Base-by-base conservation (phyloP, 2,888 invertebrate species). In the Drosophila maculinotata region DNA sequence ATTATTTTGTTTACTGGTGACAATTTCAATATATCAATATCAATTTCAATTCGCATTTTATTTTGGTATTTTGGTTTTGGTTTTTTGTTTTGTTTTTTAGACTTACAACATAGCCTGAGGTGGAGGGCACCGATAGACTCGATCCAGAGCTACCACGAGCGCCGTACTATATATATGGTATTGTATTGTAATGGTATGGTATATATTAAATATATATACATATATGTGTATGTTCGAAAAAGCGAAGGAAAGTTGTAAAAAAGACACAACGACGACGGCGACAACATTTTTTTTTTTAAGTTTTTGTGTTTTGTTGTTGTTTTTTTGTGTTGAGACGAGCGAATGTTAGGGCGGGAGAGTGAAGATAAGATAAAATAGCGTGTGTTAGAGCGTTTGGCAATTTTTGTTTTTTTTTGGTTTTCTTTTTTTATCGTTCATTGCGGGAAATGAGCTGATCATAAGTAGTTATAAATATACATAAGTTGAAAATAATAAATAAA, bases 91-190 rank as follows among this genome's bases (percentile, higher is more conserved):
- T 83, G 89, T 90, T 89, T 89, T 89, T 89, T 90, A 92, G 92
- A 94, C 94, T 94, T 94, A 94, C 94, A 92, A 93, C 94, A 93
- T 93, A 93, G 90, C 93, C 94, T 90, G 94, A 95, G 91, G 95
- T 93, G 90, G 95, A 94, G 92, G 95, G 96, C 93, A 96, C 96
- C 92, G 95, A 95, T 92, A 95, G 94, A 93, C 95, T 95, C 93
- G 95, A 95, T 94, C 96, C 96, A 93, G 94, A 94, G 90, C 94
- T 93, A 92, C 94, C 94, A 89, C 94, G 93, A 91, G 94, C 93
- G 92, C 83, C 83, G 63, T 84, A 84, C 83, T 84, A 78, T 30
- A 70, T 47, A 15, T 33, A 38, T 38, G 25, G 52, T 12, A 36
- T 15, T 52, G 93, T 65, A 56, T 56, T n/a, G n/a, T n/a, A n/a